phyloP scores from a whole-genome alignment of 1,140 invertebrate species.

The Laupala kohalensis region DNA sequence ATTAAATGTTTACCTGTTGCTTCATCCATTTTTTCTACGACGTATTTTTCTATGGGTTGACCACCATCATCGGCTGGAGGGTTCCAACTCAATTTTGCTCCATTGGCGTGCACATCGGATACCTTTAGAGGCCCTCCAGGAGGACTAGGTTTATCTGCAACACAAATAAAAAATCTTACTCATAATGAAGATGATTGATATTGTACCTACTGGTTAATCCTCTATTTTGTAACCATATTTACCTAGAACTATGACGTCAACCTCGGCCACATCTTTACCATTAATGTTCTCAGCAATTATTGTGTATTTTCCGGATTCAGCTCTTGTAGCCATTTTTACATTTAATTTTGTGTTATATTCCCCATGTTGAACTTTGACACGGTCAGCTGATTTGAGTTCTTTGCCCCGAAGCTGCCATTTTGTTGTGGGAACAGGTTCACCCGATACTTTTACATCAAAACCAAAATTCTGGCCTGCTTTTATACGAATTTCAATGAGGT shows the following conservation, averaged over 20 bases:
- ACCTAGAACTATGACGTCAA: conserved; percentile 81
- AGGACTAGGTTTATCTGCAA: conserved; percentile 64
- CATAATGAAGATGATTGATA: too few species aligned
- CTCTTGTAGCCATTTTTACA: conserved; percentile 70
- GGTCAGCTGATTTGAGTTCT: conserved; percentile 56
- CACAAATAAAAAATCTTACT: neutral
- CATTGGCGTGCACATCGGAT: conserved; percentile 70
- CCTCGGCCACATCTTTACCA: conserved; percentile 81
- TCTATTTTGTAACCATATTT: conserved; percentile 18
- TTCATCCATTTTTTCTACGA: conserved; percentile 90
- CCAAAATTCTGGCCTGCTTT: conserved; percentile 79
- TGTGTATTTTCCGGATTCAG: conserved; percentile 82
- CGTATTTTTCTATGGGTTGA: conserved; percentile 76
- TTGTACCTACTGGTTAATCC: neutral
- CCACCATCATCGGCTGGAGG: conserved; percentile 84
- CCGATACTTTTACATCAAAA: conserved; percentile 71
- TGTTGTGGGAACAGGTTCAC: conserved; percentile 79
- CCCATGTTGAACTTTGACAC: conserved; percentile 59
- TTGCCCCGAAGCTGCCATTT: conserved; percentile 68
- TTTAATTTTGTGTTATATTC: conserved; percentile 86
- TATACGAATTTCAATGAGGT: conserved; percentile 69
- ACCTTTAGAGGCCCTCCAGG: conserved; percentile 87
- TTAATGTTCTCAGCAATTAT: conserved; percentile 86
- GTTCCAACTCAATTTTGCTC: conserved; percentile 75
- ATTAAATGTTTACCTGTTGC: conserved; percentile 58